Conservation (phyloP, 2,888 invertebrate species). For the Monoplex corrugatus region DNA sequence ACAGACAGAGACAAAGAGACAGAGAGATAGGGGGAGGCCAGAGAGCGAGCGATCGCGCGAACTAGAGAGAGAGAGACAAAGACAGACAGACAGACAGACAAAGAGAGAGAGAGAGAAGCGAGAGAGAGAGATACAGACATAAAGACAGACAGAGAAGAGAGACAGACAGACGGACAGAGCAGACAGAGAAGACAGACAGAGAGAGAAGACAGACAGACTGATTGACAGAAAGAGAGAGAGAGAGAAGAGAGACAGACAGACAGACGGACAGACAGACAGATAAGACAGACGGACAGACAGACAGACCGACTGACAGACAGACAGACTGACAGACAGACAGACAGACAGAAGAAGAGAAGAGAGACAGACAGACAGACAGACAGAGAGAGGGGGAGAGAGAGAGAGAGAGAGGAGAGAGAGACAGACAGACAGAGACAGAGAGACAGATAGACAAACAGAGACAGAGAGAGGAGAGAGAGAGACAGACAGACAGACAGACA, state of each 20-base stretch:
- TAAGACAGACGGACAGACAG: not conserved
- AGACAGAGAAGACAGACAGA: not conserved
- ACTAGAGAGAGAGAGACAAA: too few species aligned
- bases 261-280: not conserved
- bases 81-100: too few species aligned
- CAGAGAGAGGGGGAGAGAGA: not conserved
- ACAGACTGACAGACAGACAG: not conserved
- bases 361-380: not conserved
- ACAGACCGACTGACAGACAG: not conserved
- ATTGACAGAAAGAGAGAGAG: not conserved
- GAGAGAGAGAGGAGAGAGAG: conserved; percentile 8
- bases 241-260: not conserved
- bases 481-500: too few species aligned
- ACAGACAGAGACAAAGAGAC: too few species aligned
- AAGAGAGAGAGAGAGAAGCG: too few species aligned
- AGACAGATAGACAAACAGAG: too few species aligned
- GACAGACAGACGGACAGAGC: not conserved
- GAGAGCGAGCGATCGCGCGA: too few species aligned
- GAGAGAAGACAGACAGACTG: not conserved
- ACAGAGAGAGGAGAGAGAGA: too few species aligned
- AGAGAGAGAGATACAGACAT: too few species aligned
- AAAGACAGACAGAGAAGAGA: too few species aligned
- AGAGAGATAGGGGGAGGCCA: too few species aligned
- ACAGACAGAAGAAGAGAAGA: not conserved
- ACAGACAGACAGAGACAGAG: too few species aligned